Base-by-base conservation (phyloP, 2,113 vertebrate genomes). In the Nycticebus coucang region DNA sequence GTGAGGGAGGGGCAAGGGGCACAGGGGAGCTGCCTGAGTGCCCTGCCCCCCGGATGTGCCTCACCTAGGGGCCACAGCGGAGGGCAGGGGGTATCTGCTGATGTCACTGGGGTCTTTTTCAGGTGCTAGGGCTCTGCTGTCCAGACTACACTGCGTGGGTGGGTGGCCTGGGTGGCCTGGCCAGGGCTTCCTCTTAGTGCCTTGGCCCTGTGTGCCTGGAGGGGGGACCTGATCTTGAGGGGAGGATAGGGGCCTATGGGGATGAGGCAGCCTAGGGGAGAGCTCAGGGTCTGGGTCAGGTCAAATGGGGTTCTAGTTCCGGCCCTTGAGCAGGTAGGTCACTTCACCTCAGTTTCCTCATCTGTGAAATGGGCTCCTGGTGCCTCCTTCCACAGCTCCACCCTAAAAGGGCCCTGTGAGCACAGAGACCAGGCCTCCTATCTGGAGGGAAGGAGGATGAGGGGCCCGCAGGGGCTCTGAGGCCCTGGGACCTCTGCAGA, bases 231-330 rank as follows among this genome's bases (percentile, higher is more conserved):
- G 26, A 53, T 37, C 68, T 24, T 9, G 22, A 7, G 13, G n/a
- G n/a, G 1, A 7, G 5, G 11, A 2, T 1, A 0, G 37, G 1
- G 37, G 2, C 3, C 22, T 0, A 19, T 28, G 21, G 35, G 30
- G 18, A 33, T 5, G 62, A 26, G 22, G 28, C 18, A 24, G 24
- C 24, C 69, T 11, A 5, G 7, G 18, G 4, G 17, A 68, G 60
- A 10, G 21, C 37, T 37, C 18, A 15, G 57, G 15, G 7, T 22
- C 37, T 11, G 37, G 45, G 19, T 50, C 28, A 4, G 37, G 21
- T 33, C 68, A 2, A 10, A 19, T 0, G 30, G 24, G 60, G 18
- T 4, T 53, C 66, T 21, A 10, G 18, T 5, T 4, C 85, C 18
- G 7, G 8, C 10, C 57, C 28, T 1, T 11, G 60, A 26, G 60